Percentiles rank a stretch among this genome's conserved stretches.
Conservation (phyloP, 2,113 vertebrate species). For the Climacteris rufus region DNA sequence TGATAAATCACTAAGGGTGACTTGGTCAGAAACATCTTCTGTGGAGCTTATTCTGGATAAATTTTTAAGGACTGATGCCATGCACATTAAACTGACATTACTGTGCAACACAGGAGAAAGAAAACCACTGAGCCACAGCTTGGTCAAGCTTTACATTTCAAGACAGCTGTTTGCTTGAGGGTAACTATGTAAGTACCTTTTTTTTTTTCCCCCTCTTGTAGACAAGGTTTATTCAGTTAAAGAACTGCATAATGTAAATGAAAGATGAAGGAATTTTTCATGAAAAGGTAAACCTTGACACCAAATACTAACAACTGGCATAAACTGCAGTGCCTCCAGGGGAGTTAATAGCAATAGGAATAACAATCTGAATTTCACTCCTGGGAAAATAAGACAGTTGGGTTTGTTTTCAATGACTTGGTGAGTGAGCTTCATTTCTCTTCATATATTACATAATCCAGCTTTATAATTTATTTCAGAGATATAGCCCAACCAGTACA, state of each 20-base stretch:
- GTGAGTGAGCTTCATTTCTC: not conserved
- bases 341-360: not conserved
- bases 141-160: not conserved
- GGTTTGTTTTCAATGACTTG: not conserved
- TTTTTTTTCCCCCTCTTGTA: not conserved
- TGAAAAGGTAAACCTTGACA: not conserved
- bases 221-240: not conserved
- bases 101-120: not conserved
- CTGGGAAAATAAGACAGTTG: not conserved
- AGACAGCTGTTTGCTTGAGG: not conserved
- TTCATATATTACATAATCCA: not conserved
- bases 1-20: not conserved
- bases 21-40: not conserved
- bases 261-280: not conserved
- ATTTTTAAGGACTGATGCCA: not conserved
- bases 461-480: not conserved
- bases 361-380: not conserved
- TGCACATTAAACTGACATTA: not conserved
- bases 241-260: not conserved
- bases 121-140: not conserved
- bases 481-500: not conserved
- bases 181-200: rapidly evolving
- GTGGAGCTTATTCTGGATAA: not conserved
- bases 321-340: too few species aligned
- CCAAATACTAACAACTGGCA: not conserved